Percentiles rank a stretch among this genome's conserved stretches.
These are phyloP conservation scores for Neria commutata DNA, from an alignment of 2,888 invertebrate genomes.

Conservation along the genomic window DNA sequence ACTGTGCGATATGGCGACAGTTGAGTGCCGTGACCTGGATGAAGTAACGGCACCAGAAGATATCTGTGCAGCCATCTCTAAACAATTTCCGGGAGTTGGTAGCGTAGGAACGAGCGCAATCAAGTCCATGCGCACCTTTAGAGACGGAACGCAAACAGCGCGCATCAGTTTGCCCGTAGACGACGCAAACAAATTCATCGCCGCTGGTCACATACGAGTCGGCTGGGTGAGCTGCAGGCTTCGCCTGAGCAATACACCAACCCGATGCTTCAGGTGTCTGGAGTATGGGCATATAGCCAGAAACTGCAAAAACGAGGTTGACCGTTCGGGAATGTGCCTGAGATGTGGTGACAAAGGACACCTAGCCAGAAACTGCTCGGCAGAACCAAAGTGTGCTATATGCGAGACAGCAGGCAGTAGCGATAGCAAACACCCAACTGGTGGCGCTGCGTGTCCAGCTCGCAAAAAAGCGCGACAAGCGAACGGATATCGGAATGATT, in stretches of 20 bases:
- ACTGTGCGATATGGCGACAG: not conserved
- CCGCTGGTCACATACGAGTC: not conserved
- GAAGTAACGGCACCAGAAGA: not conserved
- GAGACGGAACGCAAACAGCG: not conserved
- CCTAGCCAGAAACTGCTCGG: not conserved
- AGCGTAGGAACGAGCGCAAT: not conserved
- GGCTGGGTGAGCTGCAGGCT: not conserved
- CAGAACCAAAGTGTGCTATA: not conserved
- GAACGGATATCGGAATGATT: not conserved
- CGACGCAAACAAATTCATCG: not conserved
- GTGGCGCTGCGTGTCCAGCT: not conserved
- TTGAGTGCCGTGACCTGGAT: constrained; percentile 1
- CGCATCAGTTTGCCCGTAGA: not conserved
- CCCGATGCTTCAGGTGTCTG: constrained; percentile 6
- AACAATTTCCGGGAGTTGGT: not conserved
- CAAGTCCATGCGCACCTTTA: not conserved
- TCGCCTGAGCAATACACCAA: not conserved
- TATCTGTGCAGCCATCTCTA: not conserved
- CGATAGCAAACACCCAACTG: not conserved
- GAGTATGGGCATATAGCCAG: constrained; percentile 1
- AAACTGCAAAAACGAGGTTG: not conserved
- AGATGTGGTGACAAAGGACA: not conserved
- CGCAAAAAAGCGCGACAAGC: not conserved
- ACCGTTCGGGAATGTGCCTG: not conserved
- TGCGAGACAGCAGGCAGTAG: not conserved